These are phyloP conservation scores for Pao palembangensis DNA, from an alignment of 2,113 vertebrate genomes.

Conservation along the genomic window DNA sequence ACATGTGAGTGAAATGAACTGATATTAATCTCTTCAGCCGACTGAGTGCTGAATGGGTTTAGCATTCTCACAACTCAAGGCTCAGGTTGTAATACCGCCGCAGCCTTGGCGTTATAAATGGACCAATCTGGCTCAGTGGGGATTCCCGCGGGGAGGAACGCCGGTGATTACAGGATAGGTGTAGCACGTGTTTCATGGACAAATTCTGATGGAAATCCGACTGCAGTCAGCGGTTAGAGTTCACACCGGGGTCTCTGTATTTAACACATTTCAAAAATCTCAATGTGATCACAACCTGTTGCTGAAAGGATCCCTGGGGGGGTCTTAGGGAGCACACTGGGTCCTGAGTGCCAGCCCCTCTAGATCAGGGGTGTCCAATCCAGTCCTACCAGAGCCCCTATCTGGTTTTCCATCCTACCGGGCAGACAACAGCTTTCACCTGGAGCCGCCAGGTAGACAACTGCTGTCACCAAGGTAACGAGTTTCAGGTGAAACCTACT, in stretches of 20 bases:
- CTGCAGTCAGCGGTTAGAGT: background rate
- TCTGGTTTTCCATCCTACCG: too few relatives aligned
- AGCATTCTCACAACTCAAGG: conserved; percentile 30
- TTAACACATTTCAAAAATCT: conserved; percentile 24
- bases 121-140: conserved; percentile 9
- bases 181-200: conserved; percentile 15
- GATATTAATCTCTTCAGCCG: conserved; percentile 3
- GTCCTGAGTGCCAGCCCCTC: conserved; percentile 20
- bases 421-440: too few relatives aligned
- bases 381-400: too few relatives aligned
- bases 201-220: conserved; percentile 25
- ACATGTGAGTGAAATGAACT: background rate
- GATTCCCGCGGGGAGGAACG: conserved; percentile 18
- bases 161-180: conserved; percentile 11
- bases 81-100: conserved; percentile 5
- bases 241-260: conserved; percentile 17
- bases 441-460: too few relatives aligned
- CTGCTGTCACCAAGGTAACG: too few relatives aligned
- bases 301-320: conserved; percentile 21
- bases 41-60: background rate
- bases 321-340: conserved; percentile 40
- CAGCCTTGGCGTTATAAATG: conserved; percentile 23
- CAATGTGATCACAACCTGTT: conserved; percentile 43
- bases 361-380: conserved; percentile 38
- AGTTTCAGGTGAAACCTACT: too few relatives aligned